Conservation (phyloP, 2,888 invertebrate species). For the Melitaea athalia region DNA sequence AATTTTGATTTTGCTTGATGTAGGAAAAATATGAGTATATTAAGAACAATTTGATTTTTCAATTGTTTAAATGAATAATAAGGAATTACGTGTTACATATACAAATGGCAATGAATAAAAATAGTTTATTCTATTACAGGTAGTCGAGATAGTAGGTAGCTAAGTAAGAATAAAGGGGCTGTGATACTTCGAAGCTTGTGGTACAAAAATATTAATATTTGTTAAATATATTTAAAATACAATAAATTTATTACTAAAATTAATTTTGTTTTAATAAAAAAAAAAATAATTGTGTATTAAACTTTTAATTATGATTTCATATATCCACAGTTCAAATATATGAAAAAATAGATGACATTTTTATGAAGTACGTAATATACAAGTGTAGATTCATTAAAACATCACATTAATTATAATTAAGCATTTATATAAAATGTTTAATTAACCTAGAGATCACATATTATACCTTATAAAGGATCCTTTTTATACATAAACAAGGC, state of each 20-base stretch:
- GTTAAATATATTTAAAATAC: constrained; percentile 32
- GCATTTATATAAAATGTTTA: constrained; percentile 15
- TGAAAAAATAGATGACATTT: constrained; percentile 32
- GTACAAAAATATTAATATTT: constrained; percentile 34
- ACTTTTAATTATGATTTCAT: constrained; percentile 35
- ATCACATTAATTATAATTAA: constrained; percentile 15
- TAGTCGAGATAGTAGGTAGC: constrained; percentile 26
- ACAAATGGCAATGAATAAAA: too few species aligned
- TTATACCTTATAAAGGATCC: neutral
- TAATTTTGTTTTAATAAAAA: constrained; percentile 8
- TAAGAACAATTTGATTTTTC: too few species aligned
- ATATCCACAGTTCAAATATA: constrained; percentile 24
- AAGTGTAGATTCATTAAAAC: constrained; percentile 23
- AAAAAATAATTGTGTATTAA: constrained; percentile 23
- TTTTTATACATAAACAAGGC: neutral
- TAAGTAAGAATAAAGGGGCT: constrained; percentile 49
- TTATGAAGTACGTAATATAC: constrained; percentile 26
- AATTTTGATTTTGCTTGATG: too few species aligned
- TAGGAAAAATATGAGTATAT: too few species aligned
- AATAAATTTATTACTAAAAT: constrained; percentile 36
- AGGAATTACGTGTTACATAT: too few species aligned
- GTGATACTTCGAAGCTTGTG: constrained; percentile 59
- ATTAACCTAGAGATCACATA: constrained; percentile 16
- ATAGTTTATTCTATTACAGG: constrained; percentile 43
- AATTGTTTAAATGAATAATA: too few species aligned